Evolutionary conservation across 2,888 invertebrate genomes (phyloP).

Genomic region (Apodemia mormo): DNA sequence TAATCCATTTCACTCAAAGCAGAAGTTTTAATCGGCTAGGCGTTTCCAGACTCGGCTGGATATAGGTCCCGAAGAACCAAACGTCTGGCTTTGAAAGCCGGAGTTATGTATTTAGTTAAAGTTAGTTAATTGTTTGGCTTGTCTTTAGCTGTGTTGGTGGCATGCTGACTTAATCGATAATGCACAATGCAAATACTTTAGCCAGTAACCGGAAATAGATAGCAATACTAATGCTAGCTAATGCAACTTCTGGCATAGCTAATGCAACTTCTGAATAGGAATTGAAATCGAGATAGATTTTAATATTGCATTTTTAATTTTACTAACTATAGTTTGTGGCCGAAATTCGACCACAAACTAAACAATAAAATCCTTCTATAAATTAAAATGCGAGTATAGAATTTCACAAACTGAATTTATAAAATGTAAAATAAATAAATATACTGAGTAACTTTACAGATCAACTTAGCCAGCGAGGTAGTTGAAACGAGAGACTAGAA

Average conservation of each 20-base stretch:
- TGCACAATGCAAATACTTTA: conserved; percentile 5
- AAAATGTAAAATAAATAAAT: too few relatives aligned
- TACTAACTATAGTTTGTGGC: too few relatives aligned
- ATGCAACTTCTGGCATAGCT: background rate
- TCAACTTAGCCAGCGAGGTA: too few relatives aligned
- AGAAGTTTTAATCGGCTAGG: conserved; percentile 34
- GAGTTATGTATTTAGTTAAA: conserved; percentile 42
- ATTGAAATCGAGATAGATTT: too few relatives aligned
- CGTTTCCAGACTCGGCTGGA: conserved; percentile 31
- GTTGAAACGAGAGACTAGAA: too few relatives aligned
- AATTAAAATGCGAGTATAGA: too few relatives aligned
- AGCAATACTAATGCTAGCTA: background rate
- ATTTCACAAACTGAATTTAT: too few relatives aligned
- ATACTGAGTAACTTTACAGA: too few relatives aligned
- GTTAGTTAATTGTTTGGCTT: conserved; percentile 37
- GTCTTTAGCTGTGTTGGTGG: conserved; percentile 23
- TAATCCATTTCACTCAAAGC: conserved; percentile 32
- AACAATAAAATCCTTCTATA: too few relatives aligned
- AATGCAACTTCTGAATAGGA: background rate
- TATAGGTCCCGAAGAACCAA: conserved; percentile 29
- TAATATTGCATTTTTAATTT: too few relatives aligned
- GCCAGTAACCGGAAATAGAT: background rate
- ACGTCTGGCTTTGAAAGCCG: conserved; percentile 43
- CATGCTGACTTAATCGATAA: conserved; percentile 13
- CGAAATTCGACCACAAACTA: too few relatives aligned